Percentiles rank a stretch among this genome's conserved stretches.
Conservation (phyloP, 1,140 invertebrate species). For the Pararge aegeria region DNA sequence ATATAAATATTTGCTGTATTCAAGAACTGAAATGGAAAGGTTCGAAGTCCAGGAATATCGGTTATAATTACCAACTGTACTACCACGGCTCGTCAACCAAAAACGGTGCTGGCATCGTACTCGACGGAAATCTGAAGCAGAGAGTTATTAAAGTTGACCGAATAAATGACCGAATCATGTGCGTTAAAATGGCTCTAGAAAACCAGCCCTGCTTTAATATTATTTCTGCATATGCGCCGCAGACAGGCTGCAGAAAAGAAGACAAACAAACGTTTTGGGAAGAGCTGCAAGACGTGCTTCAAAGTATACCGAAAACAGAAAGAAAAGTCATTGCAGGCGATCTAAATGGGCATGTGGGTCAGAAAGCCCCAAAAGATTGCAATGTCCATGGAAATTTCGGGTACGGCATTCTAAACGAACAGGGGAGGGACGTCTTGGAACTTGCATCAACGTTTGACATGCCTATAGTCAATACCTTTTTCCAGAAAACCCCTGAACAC, state of each 20-base stretch:
- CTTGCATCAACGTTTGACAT: constrained; percentile 1
- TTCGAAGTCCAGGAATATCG: constrained; percentile 25
- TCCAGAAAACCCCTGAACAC: constrained; percentile 26
- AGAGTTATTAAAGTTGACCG: constrained; percentile 5
- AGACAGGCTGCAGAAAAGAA: constrained; percentile 14
- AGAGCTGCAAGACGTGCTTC: too few relatives aligned
- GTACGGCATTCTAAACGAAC: constrained; percentile 14
- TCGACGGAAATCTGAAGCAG: not conserved
- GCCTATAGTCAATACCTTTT: constrained; percentile 22
- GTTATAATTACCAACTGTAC: not conserved
- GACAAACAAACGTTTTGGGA: too few relatives aligned
- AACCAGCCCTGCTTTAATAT: constrained; percentile 15
- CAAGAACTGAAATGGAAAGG: constrained; percentile 31
- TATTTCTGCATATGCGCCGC: constrained; percentile 26
- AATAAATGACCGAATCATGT: constrained; percentile 11
- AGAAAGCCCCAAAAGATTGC: too few relatives aligned
- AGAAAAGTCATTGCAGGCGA: too few relatives aligned
- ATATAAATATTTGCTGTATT: constrained; percentile 22
- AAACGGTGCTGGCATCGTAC: not conserved
- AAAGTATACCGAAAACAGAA: constrained; percentile 14
- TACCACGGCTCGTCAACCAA: not conserved
- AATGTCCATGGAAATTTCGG: constrained; percentile 23
- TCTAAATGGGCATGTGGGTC: constrained; percentile 22
- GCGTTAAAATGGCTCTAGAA: constrained; percentile 7
- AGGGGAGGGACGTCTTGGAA: constrained; percentile 15